Base-by-base conservation (phyloP, 2,113 vertebrate species). In the Tachuris rubrigastra region DNA sequence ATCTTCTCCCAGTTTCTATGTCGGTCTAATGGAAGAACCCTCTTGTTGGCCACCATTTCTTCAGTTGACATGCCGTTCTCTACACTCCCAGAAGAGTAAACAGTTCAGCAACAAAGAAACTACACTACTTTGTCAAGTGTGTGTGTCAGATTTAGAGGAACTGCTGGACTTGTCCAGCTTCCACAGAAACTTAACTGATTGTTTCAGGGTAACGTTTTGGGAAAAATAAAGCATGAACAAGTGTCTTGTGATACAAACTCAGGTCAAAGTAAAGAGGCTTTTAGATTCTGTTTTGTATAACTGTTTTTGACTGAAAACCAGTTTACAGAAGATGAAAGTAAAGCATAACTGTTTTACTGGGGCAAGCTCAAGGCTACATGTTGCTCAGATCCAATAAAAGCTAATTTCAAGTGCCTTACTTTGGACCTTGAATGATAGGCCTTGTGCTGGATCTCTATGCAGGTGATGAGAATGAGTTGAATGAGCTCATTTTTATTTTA, bases 231-330 rank as follows among this genome's bases (percentile, higher is more conserved):
- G 18, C 58, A 46, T 0, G 0, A 30, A 27, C 28, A 62, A 65
- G 56, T 92, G 33, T 75, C 41, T 50, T 53, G 20, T 24, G 30
- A 33, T 89, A 90, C 87, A 58, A 87, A 93, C 58, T 82, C 23
- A 31, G 46, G 83, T 75, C 47, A 82, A 73, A 89, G 52, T 42
- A 75, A 55, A 80, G 33, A 86, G 47, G 20, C 10, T 74, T 90
- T 78, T 80, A 75, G 50, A 37, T 84, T 31, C 31, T 72, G 39
- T 44, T 94, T 68, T 87, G 80, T 78, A 35, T 85, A 87, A 75
- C 53, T 85, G 22, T 4, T 85, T 93, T 69, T 93, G 80, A 82
- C 42, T 49, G 53, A 95, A 41, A 87, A 85, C 17, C 55, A 71
- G 55, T 80, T 89, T 55, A 56, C 25, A 68, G 44, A 28, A 75